These are phyloP conservation scores for Sapayoa aenigma DNA, from an alignment of 2,113 vertebrate species.

Conservation along the genomic window DNA sequence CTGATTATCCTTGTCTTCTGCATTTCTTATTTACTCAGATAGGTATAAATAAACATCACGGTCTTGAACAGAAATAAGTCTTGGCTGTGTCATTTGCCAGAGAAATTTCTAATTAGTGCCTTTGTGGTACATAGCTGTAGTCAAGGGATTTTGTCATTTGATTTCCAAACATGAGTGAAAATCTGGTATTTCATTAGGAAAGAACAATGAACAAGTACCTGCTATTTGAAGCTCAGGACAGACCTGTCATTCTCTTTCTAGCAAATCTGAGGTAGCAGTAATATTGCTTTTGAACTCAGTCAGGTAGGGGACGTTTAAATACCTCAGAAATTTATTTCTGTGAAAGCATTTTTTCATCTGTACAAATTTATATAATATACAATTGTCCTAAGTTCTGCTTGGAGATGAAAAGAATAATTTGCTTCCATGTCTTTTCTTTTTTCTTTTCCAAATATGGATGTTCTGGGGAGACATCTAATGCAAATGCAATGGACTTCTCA, in stretches of 20 bases:
- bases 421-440: background rate
- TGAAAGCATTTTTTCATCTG: background rate
- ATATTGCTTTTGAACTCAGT: background rate
- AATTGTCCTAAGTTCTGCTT: background rate
- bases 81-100: background rate
- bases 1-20: background rate
- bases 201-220: background rate
- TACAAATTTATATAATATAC: background rate
- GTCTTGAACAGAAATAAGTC: background rate
- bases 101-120: background rate
- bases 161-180: slow-evolving; percentile 9
- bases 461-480: background rate
- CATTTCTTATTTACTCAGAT: background rate
- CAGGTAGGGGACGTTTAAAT: background rate
- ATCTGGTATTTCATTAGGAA: background rate
- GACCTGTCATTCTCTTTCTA: background rate
- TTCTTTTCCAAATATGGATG: background rate
- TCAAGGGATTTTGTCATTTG: background rate
- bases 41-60: background rate
- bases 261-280: background rate
- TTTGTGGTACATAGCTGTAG: background rate
- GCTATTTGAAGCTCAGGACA: background rate
- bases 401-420: background rate
- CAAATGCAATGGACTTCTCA: background rate
- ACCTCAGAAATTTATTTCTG: background rate